Evolutionary conservation across 2,888 invertebrate species (phyloP).

Genomic region (Hetaerina titia): DNA sequence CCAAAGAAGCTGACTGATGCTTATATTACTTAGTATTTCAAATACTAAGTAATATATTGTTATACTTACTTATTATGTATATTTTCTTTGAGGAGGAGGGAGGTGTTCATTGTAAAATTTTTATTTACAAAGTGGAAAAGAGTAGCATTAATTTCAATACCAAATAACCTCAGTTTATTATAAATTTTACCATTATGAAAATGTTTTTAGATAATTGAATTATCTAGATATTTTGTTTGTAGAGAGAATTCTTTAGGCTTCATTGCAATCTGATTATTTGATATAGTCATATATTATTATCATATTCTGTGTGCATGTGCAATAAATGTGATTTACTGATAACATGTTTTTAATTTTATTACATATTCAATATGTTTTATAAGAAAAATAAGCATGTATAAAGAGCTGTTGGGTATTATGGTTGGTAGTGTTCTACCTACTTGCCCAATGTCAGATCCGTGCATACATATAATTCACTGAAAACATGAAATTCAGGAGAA

Average conservation of each 20-base stretch:
- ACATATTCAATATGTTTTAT: background rate
- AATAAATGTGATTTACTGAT: slow-evolving; percentile 65
- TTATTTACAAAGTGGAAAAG: slow-evolving; percentile 36
- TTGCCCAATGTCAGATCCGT: no score
- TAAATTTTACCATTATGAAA: background rate
- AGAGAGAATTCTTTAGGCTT: slow-evolving; percentile 2
- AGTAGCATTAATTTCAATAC: background rate
- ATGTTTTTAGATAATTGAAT: slow-evolving; percentile 46
- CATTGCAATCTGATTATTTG: slow-evolving; percentile 24
- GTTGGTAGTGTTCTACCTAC: no score
- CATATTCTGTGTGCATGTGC: slow-evolving; percentile 63
- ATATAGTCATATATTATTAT: slow-evolving; percentile 57
- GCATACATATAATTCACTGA: no score
- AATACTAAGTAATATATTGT: slow-evolving; percentile 55
- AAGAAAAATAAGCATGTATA: no score
- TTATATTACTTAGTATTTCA: slow-evolving; percentile 43
- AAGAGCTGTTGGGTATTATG: no score
- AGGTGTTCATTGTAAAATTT: slow-evolving; percentile 10
- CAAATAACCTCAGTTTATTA: slow-evolving; percentile 39
- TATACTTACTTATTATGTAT: slow-evolving; percentile 35
- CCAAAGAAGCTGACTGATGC: slow-evolving; percentile 62
- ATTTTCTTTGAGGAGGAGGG: slow-evolving; percentile 33
- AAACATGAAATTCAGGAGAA: no score
- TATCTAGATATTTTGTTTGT: slow-evolving; percentile 21
- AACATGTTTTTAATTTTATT: background rate